phyloP scores from a whole-genome alignment of 2,888 invertebrate genomes.

The Craniophora ligustri region DNA sequence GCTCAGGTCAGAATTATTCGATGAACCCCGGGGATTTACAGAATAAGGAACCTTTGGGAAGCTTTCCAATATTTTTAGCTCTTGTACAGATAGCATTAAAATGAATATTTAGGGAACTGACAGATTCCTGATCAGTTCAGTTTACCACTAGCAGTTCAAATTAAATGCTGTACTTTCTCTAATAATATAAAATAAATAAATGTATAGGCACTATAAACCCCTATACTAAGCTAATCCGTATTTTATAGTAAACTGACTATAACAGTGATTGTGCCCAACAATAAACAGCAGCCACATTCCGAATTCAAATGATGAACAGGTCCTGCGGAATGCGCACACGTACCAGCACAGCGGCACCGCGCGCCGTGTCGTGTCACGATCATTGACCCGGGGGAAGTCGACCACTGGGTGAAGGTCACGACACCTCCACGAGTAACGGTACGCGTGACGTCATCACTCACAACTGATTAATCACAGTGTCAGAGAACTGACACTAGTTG shows the following conservation, averaged over 20 bases:
- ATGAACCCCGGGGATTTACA: no score
- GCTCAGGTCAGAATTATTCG: no score
- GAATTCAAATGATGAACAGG: slow-evolving; percentile 20
- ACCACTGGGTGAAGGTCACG: slow-evolving; percentile 45
- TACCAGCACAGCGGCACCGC: neutral
- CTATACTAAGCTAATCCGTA: neutral
- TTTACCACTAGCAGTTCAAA: no score
- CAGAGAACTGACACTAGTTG: no score
- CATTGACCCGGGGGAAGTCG: slow-evolving; percentile 32
- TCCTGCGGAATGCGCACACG: slow-evolving; percentile 14
- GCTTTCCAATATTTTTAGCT: no score
- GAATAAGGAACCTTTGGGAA: no score
- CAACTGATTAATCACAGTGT: slow-evolving; percentile 14
- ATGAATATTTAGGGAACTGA: no score
- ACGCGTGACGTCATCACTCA: slow-evolving; percentile 34
- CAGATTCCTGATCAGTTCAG: no score
- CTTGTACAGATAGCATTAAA: no score
- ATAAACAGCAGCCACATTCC: slow-evolving; percentile 6
- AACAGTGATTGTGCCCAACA: neutral
- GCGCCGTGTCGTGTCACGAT: slow-evolving; percentile 6
- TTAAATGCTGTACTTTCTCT: neutral
- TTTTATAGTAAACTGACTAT: neutral
- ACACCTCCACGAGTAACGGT: slow-evolving; percentile 19
- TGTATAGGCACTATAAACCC: neutral
- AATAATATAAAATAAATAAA: neutral